Conservation (phyloP, 2,797 vertebrate genomes). For the Triplophysa bombifrons region DNA sequence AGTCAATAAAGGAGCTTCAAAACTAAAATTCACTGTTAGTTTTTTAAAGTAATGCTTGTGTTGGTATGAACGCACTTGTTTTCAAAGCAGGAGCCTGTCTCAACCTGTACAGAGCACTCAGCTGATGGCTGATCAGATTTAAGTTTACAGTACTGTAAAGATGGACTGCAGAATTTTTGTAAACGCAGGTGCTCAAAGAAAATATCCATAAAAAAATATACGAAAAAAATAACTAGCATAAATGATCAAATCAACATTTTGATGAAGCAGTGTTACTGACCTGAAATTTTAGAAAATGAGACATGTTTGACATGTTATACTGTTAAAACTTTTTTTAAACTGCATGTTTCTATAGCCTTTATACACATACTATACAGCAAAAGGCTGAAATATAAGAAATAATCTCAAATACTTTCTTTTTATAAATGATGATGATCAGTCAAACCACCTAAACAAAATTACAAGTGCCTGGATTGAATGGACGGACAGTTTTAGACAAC, state of each 20-base stretch:
- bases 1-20: neutral
- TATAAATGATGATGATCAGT: neutral
- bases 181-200: neutral
- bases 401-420: neutral
- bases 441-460: neutral
- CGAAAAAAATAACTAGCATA: neutral
- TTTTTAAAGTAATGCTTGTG: constrained; percentile 29
- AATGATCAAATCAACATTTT: neutral
- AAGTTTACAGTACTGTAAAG: constrained; percentile 8
- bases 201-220: neutral
- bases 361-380: neutral
- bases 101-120: constrained; percentile 42
- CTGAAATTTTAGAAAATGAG: neutral
- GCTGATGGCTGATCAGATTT: constrained; percentile 7
- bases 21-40: constrained; percentile 25
- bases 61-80: constrained; percentile 43
- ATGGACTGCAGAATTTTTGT: constrained; percentile 5
- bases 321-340: no score
- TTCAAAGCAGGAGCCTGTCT: constrained; percentile 44
- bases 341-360: no score
- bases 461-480: neutral
- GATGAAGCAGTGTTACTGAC: neutral
- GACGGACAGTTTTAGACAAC: neutral
- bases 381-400: neutral
- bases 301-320: neutral